Evolutionary conservation across 1,140 invertebrate genomes (phyloP), one percentile per base, ranked within the genome.

Genomic region (Polypedilum pembai): DNA sequence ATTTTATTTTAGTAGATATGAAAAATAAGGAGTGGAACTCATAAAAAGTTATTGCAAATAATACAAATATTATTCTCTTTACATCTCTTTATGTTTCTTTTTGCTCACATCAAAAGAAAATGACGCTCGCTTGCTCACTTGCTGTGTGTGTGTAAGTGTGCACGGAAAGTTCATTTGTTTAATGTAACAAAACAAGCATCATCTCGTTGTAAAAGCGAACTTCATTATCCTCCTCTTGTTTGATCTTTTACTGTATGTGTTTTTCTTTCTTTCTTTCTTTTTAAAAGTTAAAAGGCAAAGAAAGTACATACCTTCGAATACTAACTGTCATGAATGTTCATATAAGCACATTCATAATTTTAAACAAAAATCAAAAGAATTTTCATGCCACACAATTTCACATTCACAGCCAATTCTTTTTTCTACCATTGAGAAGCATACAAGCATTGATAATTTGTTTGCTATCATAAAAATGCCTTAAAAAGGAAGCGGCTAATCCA

Each of bases 141-240:
- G 24, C 24, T 33, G 24, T 33, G 24, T 33, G 24, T 33, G 24
- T 33, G 24, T 33, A 33, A 33, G 24, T 33, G 24, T 33, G 65
- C 20, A 69, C 45, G 24, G 12, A 21, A 69, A 69, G 65, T 69
- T 69, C 65, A 69, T 69, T 69, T 69, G 65, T 69, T 18, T 69
- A 69, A 69, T 69, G 65, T 21, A 69, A 69, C 65, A 69, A 69
- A 69, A 69, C 65, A 21, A 69, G 65, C 65, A 69, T 69, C 65
- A 69, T 20, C 65, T 18, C 15, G 45, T n/a, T n/a, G 45, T 56
- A 15, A 69, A 69, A 69, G 18, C 17, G 65, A 69, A 69, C 65
- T 69, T 69, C 65, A 69, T 69, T 69, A 69, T 69, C 20, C 65
- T 69, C 65, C 17, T 20, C 20, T 69, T 69, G 17, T 18, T 69